A percentile compares a stretch with the other conserved stretches of the same genome.
phyloP scores from a whole-genome alignment of 92 coral and sea anemone species.

The Palythoa heliodiscus region DNA sequence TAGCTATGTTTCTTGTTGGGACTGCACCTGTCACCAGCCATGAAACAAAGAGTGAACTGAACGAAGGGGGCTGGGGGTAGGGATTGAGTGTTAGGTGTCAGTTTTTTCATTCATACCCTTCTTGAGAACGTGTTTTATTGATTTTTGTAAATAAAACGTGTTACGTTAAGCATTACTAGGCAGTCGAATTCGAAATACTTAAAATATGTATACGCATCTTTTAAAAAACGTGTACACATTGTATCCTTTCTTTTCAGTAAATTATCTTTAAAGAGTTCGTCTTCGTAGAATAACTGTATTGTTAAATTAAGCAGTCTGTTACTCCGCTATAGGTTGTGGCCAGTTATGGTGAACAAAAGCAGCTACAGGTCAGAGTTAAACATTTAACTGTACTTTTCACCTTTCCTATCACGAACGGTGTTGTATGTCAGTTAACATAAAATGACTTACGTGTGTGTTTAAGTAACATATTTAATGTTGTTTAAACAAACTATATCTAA shows the following conservation, averaged over 20 bases:
- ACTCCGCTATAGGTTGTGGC: constrained; percentile 58
- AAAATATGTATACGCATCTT: background rate
- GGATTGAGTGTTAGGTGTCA: too few relatives aligned
- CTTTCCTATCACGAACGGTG: background rate
- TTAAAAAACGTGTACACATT: background rate
- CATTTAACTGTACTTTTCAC: constrained; percentile 1
- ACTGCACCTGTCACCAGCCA: constrained; percentile 21
- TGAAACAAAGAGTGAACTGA: background rate
- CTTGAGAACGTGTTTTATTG: too few relatives aligned
- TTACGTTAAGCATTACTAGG: too few relatives aligned
- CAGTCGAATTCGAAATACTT: background rate
- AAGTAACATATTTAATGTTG: too few relatives aligned
- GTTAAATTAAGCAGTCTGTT: constrained; percentile 2
- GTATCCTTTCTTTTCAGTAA: background rate
- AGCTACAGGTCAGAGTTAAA: constrained; percentile 64
- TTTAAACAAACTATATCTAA: too few relatives aligned
- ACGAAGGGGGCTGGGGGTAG: background rate
- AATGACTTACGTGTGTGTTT: background rate
- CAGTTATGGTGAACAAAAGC: constrained; percentile 61
- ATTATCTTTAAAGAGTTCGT: background rate
- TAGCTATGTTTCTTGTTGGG: background rate
- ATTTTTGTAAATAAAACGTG: too few relatives aligned
- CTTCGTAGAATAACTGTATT: background rate
- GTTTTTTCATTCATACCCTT: too few relatives aligned
- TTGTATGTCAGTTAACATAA: background rate